phyloP scores from a whole-genome alignment of 2,113 vertebrate species.

The Camelus bactrianus region DNA sequence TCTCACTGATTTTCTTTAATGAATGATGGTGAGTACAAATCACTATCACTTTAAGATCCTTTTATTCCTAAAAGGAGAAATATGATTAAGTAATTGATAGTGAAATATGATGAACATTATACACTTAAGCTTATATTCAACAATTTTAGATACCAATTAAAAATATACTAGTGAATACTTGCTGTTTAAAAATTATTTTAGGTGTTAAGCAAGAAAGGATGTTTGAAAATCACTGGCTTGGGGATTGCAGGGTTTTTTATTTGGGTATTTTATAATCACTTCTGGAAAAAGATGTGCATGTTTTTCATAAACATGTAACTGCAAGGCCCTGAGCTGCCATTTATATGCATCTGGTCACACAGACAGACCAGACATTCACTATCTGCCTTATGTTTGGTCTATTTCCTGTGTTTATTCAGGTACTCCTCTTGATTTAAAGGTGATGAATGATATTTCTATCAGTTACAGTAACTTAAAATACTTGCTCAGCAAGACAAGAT shows the following conservation, averaged over 20 bases:
- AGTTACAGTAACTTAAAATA: background rate
- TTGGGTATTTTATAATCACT: too few species aligned
- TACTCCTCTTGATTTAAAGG: background rate
- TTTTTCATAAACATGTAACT: rapidly evolving
- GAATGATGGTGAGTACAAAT: background rate
- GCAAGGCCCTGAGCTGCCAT: rapidly evolving
- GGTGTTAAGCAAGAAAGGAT: background rate
- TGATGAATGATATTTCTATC: background rate
- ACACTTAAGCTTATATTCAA: background rate
- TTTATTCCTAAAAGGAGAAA: background rate
- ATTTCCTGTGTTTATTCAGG: background rate
- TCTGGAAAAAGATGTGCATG: too few species aligned
- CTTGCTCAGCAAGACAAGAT: background rate
- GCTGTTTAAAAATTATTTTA: background rate
- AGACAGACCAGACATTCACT: rapidly evolving
- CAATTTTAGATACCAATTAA: background rate
- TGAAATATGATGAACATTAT: background rate
- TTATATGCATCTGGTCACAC: rapidly evolving
- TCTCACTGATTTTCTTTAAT: background rate
- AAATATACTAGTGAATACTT: background rate
- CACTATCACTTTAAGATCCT: background rate
- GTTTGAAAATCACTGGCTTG: background rate
- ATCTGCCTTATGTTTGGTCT: rapidly evolving
- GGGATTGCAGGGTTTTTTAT: rapidly evolving
- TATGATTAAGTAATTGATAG: background rate